Base-by-base conservation (phyloP, 2,797 vertebrate genomes). In the Orestias chungarensis region DNA sequence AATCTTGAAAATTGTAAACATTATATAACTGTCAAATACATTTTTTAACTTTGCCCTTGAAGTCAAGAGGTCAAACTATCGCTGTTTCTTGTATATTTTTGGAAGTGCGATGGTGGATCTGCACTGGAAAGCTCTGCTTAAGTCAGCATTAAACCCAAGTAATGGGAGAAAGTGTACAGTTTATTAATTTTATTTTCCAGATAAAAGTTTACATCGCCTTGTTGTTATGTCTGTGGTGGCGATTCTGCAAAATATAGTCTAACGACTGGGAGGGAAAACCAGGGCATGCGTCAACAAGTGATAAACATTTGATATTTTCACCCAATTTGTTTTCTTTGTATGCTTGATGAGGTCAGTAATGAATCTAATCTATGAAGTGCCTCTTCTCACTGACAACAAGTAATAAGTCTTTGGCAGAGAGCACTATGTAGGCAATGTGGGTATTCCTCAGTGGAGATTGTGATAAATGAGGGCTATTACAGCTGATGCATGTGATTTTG, bases 161-260 rank as follows among this genome's bases (percentile, higher is more conserved):
- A 91, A 91, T 90, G 86, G 84, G 90, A 83, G 62, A 68, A 83
- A 86, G 78, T 72, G 80, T 78, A 85, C 83, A 70, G 72, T 76
- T 68, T 82, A 92, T 93, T 25, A 89, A 92, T 92, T 88, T 86
- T 86, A 91, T 92, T 92, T 81, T 89, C 82, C 72, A 65, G 88
- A 90, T 87, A 80, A 75, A 43, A 87, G 78, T 76, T 82, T 25
- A 64, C 18, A 49, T 27, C n/a, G 27, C 54, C 76, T 71, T 82
- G 79, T 70, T 43, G 77, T 50, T 71, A 59, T 42, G 77, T 35
- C 73, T 27, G 70, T 17, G 4, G 76, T 62, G 14, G 65, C 78
- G 8, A 73, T 76, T 81, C 74, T 66, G 85, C 79, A 84, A 82
- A 89, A 85, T 74, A 88, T 81, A 57, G 71, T 82, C 47, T 70